Base-by-base conservation (phyloP, 2,113 vertebrate genomes). In the Gopherus evgoodei region DNA sequence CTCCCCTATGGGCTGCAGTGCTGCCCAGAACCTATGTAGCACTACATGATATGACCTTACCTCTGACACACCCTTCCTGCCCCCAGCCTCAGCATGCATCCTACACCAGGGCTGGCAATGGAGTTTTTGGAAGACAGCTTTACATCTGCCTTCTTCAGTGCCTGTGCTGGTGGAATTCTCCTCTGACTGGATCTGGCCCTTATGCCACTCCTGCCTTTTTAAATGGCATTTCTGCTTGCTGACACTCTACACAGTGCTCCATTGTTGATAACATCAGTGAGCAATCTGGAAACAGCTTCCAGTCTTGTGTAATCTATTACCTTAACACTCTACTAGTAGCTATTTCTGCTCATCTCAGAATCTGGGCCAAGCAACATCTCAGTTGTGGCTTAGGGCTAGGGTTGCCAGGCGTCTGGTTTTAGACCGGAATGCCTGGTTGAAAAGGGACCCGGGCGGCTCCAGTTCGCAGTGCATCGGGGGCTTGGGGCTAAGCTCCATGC, bases 131-230 rank as follows among this genome's bases (percentile, higher is more conserved):
- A 49, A n/a, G 79, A 44, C 62, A 93, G 49, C 57, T 83, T 59
- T n/a, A 59, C 56, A 19, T 56, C 44, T 19, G 5, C 31, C 65
- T 50, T 92, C 86, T 0, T 0, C 0, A 0, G 50, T 1, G 2
- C 47, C 42, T n/a, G 27, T 38, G 84, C 13, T 17, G 5, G 65
- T 49, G 22, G 65, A 91, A 19, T 10, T 83, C 47, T 57, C 19
- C 65, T 7, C 31, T n/a, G 53, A 16, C 72, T 94, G 44, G 35
- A 29, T 42, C 53, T n/a, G 65, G 65, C 9, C 81, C 13, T 72
- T 62, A 53, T 47, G 49, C 25, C 84, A 2, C 22, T 8, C 4
- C 17, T 49, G 35, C 5, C 83, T 47, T 62, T 88, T 78, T 1
- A 1, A 88, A 72, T 35, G 21, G 24, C 59, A 53, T 7, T 44